Conservation (phyloP, 2,797 vertebrate genomes). For the Triplophysa yarkandensis region DNA sequence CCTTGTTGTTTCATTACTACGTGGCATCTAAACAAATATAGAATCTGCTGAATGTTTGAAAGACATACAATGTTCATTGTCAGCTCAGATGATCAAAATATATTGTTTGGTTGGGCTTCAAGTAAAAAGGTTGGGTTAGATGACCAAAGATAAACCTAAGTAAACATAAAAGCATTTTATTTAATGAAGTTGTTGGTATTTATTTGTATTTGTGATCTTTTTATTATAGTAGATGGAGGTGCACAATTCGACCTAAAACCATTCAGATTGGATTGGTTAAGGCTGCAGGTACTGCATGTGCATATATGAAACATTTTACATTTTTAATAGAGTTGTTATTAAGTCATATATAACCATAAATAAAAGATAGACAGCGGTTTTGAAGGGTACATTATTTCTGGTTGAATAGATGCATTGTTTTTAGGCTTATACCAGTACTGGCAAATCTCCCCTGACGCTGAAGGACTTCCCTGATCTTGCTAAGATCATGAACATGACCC, state of each 20-base stretch:
- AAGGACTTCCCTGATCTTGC: constrained; percentile 82
- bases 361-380: too few species aligned
- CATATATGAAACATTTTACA: background rate
- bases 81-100: too few species aligned
- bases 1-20: too few species aligned
- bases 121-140: background rate
- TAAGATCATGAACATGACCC: constrained; percentile 86
- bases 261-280: constrained; percentile 90
- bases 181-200: background rate
- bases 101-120: too few species aligned
- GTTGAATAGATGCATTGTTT: background rate
- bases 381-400: background rate
- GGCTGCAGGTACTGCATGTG: constrained; percentile 81
- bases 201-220: background rate
- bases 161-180: background rate
- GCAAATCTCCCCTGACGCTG: constrained; percentile 80
- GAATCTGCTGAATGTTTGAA: too few species aligned
- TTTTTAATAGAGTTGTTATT: background rate
- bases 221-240: constrained; percentile 77
- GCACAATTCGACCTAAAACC: constrained; percentile 84
- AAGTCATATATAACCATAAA: too few species aligned
- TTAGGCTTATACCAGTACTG: constrained; percentile 88
- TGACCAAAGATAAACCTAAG: background rate
- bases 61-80: too few species aligned
- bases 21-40: too few species aligned